Conservation (phyloP, 2,113 vertebrate species). For the Empidonax traillii region DNA sequence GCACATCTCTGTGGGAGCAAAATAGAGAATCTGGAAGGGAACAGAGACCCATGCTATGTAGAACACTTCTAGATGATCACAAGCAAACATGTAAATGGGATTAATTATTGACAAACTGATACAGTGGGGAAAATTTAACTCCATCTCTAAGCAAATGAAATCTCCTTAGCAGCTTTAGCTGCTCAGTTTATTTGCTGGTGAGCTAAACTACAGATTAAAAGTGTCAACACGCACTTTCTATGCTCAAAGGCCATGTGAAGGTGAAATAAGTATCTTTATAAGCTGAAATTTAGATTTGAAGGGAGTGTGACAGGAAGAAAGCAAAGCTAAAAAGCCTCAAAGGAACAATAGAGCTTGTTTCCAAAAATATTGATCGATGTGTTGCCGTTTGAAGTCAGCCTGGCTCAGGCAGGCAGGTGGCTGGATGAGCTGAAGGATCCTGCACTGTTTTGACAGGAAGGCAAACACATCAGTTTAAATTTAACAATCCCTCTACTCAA, state of each 20-base stretch:
- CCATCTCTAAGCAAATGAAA: background rate
- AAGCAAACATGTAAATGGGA: background rate
- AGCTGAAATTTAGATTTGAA: slow-evolving; percentile 6
- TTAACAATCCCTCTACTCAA: slow-evolving; percentile 29
- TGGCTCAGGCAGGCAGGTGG: background rate
- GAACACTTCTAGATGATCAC: background rate
- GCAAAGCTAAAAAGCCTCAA: background rate
- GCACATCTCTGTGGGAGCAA: background rate
- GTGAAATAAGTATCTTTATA: background rate
- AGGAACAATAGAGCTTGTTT: slow-evolving; percentile 16
- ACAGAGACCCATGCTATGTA: background rate
- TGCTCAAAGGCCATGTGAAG: background rate
- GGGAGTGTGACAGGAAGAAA: background rate
- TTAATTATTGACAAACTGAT: background rate
- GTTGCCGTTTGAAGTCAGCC: background rate
- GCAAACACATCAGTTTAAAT: slow-evolving; percentile 43
- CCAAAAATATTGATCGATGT: background rate
- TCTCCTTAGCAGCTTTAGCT: background rate
- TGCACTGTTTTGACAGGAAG: slow-evolving; percentile 26
- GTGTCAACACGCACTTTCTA: background rate
- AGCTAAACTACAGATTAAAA: background rate
- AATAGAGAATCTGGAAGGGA: background rate
- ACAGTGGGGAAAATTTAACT: background rate
- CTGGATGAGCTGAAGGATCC: background rate
- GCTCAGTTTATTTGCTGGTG: background rate